Evolutionary conservation across 2,888 invertebrate species (phyloP).

Genomic region (Synanthedon vespiformis): DNA sequence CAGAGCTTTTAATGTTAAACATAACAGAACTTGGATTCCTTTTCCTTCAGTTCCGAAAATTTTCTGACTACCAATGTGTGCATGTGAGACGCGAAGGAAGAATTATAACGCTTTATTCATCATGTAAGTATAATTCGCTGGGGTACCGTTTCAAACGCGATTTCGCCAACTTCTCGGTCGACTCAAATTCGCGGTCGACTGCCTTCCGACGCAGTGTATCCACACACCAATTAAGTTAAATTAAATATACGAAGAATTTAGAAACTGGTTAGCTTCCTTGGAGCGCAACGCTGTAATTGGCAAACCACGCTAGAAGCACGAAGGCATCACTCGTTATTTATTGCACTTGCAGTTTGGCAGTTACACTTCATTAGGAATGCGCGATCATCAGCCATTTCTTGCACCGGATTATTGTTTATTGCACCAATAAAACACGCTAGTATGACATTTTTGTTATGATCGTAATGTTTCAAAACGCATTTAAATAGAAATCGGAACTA

Average conservation of each 20-base stretch:
- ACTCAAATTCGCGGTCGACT: conserved; percentile 63
- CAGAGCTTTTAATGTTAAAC: too few relatives aligned
- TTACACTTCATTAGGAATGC: conserved; percentile 28
- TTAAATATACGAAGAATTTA: conserved; percentile 70
- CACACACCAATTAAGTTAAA: conserved; percentile 66
- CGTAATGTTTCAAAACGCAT: background rate
- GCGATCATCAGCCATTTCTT: conserved; percentile 13
- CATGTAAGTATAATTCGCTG: conserved; percentile 24
- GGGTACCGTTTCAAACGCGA: conserved; percentile 51
- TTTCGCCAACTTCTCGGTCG: conserved; percentile 51
- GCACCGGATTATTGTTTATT: background rate
- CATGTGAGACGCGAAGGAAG: background rate
- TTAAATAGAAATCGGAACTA: background rate
- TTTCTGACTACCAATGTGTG: too few relatives aligned
- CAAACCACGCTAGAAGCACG: conserved; percentile 55
- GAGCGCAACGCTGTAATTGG: conserved; percentile 68
- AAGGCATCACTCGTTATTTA: conserved; percentile 55
- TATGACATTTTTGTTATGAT: background rate
- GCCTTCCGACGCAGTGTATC: conserved; percentile 46
- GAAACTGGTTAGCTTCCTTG: conserved; percentile 68
- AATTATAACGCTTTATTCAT: background rate
- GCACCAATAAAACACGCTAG: background rate
- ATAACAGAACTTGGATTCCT: too few relatives aligned
- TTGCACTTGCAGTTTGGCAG: conserved; percentile 29
- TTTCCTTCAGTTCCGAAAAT: too few relatives aligned